Percentiles rank a stretch among this genome's conserved stretches.
These are phyloP conservation scores for Lepidocolaptes lacrymiger DNA, from an alignment of 2,797 vertebrate species.

Conservation along the genomic window DNA sequence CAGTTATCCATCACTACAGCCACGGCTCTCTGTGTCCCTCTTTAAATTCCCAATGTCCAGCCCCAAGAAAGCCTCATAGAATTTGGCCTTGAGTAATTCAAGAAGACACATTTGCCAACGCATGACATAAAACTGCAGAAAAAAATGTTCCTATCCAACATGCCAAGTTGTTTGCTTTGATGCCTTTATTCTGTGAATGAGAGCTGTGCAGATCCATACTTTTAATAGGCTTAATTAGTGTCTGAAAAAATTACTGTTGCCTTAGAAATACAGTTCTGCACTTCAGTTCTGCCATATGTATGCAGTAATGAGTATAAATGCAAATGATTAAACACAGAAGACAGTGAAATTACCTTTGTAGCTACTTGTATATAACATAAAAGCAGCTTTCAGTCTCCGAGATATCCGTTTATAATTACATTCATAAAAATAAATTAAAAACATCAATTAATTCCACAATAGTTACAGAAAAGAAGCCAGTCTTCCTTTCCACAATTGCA, in stretches of 20 bases:
- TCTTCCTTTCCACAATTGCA: not conserved
- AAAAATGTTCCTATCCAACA: not conserved
- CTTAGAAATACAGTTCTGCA: slow-evolving; percentile 25
- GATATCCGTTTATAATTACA: not conserved
- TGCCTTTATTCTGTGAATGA: not conserved
- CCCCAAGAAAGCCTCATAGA: rapidly evolving
- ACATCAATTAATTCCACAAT: slow-evolving; percentile 1
- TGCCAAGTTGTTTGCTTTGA: not conserved
- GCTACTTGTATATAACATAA: not conserved
- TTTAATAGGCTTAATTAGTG: slow-evolving; percentile 33
- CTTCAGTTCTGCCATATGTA: not conserved
- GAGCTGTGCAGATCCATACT: not conserved
- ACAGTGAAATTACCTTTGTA: slow-evolving; percentile 24
- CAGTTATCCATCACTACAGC: not conserved
- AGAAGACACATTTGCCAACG: not conserved
- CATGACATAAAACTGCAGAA: not conserved
- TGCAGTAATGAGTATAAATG: slow-evolving; percentile 27
- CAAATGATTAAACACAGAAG: slow-evolving; percentile 19
- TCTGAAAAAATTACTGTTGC: slow-evolving; percentile 21
- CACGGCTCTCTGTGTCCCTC: not conserved
- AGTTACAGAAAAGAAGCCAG: not conserved
- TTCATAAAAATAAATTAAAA: slow-evolving; percentile 24
- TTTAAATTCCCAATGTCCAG: not conserved
- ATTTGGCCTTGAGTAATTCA: not conserved
- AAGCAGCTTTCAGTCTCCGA: slow-evolving; percentile 10